phyloP scores from a whole-genome alignment of 2,113 vertebrate genomes.

The Piliocolobus tephrosceles region DNA sequence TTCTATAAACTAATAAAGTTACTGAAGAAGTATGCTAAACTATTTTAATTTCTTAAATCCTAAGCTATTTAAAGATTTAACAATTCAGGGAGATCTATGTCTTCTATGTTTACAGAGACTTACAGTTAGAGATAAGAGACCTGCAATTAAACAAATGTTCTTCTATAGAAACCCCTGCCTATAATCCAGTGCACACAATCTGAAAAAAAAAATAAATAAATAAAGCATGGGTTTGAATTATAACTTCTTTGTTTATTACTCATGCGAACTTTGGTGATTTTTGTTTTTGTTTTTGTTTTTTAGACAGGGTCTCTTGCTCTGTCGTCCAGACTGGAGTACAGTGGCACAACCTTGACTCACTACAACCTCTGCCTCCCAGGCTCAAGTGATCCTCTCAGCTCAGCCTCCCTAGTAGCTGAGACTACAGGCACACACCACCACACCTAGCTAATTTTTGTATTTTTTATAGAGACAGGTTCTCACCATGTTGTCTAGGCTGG shows the following conservation, averaged over 20 bases:
- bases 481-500: no score
- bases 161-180: neutral
- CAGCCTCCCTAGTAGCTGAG: no score
- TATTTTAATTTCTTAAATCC: neutral
- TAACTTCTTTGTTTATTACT: neutral
- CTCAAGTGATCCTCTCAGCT: no score
- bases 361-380: no score
- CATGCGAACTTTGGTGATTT: neutral
- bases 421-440: no score
- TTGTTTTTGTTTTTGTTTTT: no score
- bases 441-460: no score
- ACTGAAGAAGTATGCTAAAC: neutral
- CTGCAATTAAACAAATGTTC: neutral
- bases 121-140: neutral
- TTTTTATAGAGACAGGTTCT: no score
- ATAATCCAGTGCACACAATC: neutral
- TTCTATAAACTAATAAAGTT: neutral
- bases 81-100: neutral
- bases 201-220: neutral
- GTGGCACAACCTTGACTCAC: no score
- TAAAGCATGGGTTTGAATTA: neutral
- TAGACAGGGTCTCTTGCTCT: no score
- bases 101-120: neutral
- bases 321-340: no score
- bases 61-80: neutral